Evolutionary conservation across 2,113 vertebrate genomes (phyloP).

Genomic region (Gopherus flavomarginatus): DNA sequence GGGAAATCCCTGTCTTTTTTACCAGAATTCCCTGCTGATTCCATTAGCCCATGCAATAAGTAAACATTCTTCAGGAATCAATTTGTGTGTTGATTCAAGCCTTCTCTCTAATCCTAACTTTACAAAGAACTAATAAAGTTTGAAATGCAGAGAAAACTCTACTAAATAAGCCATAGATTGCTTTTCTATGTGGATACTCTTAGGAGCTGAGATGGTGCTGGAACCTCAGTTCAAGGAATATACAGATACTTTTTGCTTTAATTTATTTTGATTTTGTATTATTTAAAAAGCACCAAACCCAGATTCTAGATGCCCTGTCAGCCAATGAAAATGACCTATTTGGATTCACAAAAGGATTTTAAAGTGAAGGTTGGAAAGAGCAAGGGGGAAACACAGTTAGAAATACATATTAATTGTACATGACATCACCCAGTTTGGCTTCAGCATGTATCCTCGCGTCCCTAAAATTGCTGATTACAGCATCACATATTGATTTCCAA

Average conservation of each 20-base stretch:
- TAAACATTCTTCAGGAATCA: background rate
- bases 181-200: background rate
- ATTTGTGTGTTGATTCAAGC: background rate
- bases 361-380: background rate
- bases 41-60: conserved; percentile 18
- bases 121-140: background rate
- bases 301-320: background rate
- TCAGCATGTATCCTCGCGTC: background rate
- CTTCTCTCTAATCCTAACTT: fast-evolving
- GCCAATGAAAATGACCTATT: background rate
- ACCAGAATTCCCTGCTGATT: conserved; percentile 23
- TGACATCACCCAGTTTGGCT: background rate
- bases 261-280: background rate
- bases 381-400: fast-evolving
- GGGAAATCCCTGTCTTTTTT: conserved; percentile 1
- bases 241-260: background rate
- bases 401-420: background rate
- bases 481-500: fast-evolving
- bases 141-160: background rate
- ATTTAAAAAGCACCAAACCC: background rate
- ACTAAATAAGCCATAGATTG: fast-evolving
- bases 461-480: background rate
- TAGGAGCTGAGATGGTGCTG: background rate
- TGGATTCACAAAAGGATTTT: background rate
- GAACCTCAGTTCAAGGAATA: background rate